Evolutionary conservation across 2,797 vertebrate species (phyloP).

Genomic region (Sebastes itinus): DNA sequence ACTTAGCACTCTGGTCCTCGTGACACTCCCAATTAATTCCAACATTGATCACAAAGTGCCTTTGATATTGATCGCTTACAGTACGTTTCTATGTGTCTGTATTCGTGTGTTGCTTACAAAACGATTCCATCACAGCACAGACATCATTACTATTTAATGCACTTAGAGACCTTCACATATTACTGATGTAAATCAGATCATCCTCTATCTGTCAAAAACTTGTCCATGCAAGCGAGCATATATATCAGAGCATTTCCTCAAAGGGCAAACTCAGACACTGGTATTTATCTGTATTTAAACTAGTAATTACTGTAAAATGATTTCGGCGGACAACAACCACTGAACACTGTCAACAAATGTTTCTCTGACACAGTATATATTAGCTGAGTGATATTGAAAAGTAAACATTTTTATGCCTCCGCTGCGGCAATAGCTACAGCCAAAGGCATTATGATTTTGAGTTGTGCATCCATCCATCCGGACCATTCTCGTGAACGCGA

Average conservation of each 20-base stretch:
- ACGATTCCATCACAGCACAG: conserved; percentile 16
- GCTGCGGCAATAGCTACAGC: no score
- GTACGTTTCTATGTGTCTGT: conserved; percentile 41
- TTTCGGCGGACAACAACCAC: background rate
- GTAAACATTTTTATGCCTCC: background rate
- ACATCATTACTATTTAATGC: conserved; percentile 59
- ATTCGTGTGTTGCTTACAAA: conserved; percentile 40
- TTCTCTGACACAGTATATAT: background rate
- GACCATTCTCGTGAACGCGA: no score
- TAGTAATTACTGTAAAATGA: background rate
- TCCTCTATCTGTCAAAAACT: conserved; percentile 19
- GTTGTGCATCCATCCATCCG: no score
- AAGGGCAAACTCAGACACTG: conserved; percentile 8
- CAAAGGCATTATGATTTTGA: no score
- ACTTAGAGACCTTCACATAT: conserved; percentile 44
- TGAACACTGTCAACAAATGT: background rate
- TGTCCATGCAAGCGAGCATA: conserved; percentile 7
- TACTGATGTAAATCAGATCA: conserved; percentile 50
- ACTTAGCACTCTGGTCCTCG: conserved; percentile 29
- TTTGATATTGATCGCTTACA: conserved; percentile 59
- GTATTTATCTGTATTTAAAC: conserved; percentile 11
- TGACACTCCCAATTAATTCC: conserved; percentile 55
- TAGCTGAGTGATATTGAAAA: background rate
- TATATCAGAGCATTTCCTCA: conserved; percentile 29
- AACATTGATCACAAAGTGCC: conserved; percentile 58